Base-by-base conservation (phyloP, 2,888 invertebrate species). In the Drosophila niveifrons region DNA sequence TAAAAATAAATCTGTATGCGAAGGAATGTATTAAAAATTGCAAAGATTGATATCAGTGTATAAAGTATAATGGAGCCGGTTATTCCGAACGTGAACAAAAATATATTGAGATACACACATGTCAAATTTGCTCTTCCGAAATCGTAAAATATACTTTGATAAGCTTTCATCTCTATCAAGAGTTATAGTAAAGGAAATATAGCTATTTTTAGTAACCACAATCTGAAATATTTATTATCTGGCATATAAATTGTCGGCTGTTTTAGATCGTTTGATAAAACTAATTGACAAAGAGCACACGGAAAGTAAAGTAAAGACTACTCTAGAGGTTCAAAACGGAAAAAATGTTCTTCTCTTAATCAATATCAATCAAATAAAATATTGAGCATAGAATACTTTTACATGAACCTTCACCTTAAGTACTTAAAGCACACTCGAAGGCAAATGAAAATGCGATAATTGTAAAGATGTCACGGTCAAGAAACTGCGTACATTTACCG, bases 401-500 rank as follows among this genome's bases (percentile, higher is more conserved):
- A n/a, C 18, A 51, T 41, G 39, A n/a, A 39, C 13, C n/a, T 39
- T 13, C 18, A 44, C 44, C 18, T 44, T 10, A 44, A 44, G 17
- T 17, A 44, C 10, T 9, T 9, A 28, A 0, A 13, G 18, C 41
- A 18, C 10, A 28, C 4, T 7, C 39, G 3, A 58, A 43, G 50
- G 2, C 10, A 34, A 48, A n/a, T 43, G 52, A 43, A 46, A 64
- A 36, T n/a, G 53, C 53, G 34, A 53, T 44, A 75, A 57, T 52
- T 46, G 51, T 55, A 83, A 87, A 77, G 36, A 70, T 83, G 82
- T 83, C 82, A 83, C 75, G 82, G 82, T 72, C 86, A 82, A 72
- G 55, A 79, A 74, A 82, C 51, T 17, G 41, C 41, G 48, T 17
- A 58, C 34, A 62, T 70, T 76, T 58, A 72, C 62, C 72, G 47